Evolutionary conservation across 2,113 vertebrate genomes (phyloP).

Genomic region (Crotalus viridis): DNA sequence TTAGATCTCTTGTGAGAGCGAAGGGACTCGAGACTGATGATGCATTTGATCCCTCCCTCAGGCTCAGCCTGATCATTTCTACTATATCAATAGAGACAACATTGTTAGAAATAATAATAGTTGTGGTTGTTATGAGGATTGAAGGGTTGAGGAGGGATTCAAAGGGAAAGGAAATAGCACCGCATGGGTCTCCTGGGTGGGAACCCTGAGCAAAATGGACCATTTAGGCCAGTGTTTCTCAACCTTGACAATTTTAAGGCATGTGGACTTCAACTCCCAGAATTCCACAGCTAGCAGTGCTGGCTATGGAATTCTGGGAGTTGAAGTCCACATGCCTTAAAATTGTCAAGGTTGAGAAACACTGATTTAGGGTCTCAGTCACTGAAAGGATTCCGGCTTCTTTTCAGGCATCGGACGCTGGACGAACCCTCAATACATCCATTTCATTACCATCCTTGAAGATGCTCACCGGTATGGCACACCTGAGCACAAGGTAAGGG

Average conservation of each 20-base stretch:
- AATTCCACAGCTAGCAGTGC: no score
- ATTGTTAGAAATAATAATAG: neutral
- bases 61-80: neutral
- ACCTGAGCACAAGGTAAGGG: conserved; percentile 79
- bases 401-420: conserved; percentile 82
- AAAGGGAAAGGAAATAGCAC: neutral
- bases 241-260: no score
- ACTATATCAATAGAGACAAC: neutral
- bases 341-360: no score
- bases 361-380: no score
- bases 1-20: neutral
- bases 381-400: neutral
- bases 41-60: neutral
- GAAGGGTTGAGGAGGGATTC: neutral
- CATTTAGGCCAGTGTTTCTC: no score
- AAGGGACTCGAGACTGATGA: neutral
- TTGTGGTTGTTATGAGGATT: no score
- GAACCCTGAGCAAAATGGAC: neutral
- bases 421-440: conserved; percentile 86
- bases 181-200: no score
- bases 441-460: conserved; percentile 86
- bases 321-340: no score
- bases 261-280: no score
- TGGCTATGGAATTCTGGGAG: no score
- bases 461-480: conserved; percentile 78